phyloP scores from a whole-genome alignment of 2,113 vertebrate genomes.

The Syngnathus floridae region DNA sequence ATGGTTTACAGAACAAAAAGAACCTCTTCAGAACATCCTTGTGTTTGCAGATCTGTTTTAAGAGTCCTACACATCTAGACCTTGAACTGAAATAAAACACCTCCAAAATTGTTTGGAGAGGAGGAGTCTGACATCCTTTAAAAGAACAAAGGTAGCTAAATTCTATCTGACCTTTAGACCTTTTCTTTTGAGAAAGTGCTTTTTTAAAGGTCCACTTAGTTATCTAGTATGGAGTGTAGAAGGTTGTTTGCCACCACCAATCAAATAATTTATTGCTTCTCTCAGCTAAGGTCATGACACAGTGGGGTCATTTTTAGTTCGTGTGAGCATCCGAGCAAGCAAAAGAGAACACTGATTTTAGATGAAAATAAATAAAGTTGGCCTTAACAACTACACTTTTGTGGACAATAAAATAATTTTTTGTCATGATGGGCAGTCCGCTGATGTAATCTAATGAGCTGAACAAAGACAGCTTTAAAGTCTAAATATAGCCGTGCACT shows the following conservation, averaged over 20 bases:
- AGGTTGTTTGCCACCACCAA: background rate
- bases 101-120: slow-evolving; percentile 13
- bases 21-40: slow-evolving; percentile 34
- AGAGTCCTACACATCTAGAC: background rate
- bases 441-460: background rate
- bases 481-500: slow-evolving; percentile 25
- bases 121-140: slow-evolving; percentile 36
- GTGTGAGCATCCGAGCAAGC: background rate
- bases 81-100: slow-evolving; percentile 31
- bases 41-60: slow-evolving; percentile 20
- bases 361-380: background rate
- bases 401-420: background rate
- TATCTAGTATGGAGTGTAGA: background rate
- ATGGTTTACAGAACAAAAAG: background rate
- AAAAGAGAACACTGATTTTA: background rate
- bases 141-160: slow-evolving; percentile 6
- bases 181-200: background rate
- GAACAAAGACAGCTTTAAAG: slow-evolving; percentile 9
- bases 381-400: background rate
- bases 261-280: background rate
- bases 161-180: background rate
- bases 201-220: background rate
- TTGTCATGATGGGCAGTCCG: background rate
- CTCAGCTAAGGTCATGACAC: background rate
- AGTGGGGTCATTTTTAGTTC: background rate